A percentile compares a stretch with the other conserved stretches of the same genome.
Conservation (phyloP, 2,113 vertebrate species). For the Sclerurus mexicanus region DNA sequence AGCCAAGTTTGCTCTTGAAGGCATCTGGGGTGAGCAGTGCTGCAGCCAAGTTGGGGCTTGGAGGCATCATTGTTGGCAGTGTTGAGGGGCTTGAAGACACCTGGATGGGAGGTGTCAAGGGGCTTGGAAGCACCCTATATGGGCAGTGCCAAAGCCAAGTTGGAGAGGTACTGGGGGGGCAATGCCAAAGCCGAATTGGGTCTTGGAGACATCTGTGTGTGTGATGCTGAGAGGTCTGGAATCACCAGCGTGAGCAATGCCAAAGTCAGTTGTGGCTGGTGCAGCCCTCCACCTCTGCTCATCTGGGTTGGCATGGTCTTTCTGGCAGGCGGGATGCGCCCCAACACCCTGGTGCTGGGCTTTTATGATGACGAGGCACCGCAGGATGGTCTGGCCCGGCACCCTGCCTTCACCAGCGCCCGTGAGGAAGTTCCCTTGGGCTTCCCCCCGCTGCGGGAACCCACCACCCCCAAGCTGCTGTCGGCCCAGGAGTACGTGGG, state of each 20-base stretch:
- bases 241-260: neutral
- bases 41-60: neutral
- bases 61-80: neutral
- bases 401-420: slow-evolving; percentile 26
- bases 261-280: neutral
- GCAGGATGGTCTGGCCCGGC: slow-evolving; percentile 74
- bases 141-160: neutral
- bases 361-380: slow-evolving; percentile 81
- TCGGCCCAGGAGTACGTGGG: slow-evolving; percentile 83
- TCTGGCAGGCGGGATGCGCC: slow-evolving; percentile 87
- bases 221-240: neutral
- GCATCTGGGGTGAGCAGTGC: neutral
- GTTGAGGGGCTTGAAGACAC: neutral
- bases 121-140: neutral
- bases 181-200: neutral
- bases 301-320: fast-evolving
- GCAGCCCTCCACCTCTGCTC: neutral
- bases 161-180: neutral
- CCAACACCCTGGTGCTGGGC: slow-evolving; percentile 89
- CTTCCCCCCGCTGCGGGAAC: slow-evolving; percentile 70
- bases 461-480: slow-evolving; percentile 56
- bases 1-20: neutral
- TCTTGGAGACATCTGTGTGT: neutral
- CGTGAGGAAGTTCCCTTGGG: slow-evolving; percentile 45
- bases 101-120: neutral